Base-by-base conservation (phyloP, 2,888 invertebrate genomes). In the Maniola hyperantus region DNA sequence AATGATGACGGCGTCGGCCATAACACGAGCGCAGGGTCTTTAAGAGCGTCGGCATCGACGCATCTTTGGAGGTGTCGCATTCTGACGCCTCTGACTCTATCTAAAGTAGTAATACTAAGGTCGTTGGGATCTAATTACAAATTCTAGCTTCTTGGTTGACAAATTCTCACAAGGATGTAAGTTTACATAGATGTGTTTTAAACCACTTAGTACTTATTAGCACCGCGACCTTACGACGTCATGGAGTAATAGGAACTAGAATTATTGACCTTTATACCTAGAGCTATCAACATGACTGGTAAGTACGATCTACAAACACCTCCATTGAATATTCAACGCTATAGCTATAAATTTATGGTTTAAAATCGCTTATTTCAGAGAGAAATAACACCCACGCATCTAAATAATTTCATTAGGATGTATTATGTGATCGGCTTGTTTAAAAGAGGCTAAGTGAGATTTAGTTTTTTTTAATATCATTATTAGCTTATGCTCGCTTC, bases 221-320 rank as follows among this genome's bases (percentile, higher is more conserved):
- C 26, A 26, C 4, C 26, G 26, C 26, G 26, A 26, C 26, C 26
- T 2, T 26, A 39, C n/a, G 26, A 44, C 69, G 66, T 69, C 64
- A 69, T 64, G 55, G 64, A 69, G 66, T 60, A 60, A 46, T 59
- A 59, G 55, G 34, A 36, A 66, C 60, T 42, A 61, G 55, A 63
- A 39, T 54, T 64, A 39, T 54, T 64, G 66, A 66, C 64, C 69
- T 66, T 54, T 55, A 48, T n/a, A n/a, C n/a, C n/a, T n/a, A 53
- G 44, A 33, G 11, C 62, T 51, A 57, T 58, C 65, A 58, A 18
- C 42, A 57, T 42, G 39, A 65, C 51, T 46, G 13, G 53, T 53
- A 60, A 57, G 42, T 42, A 48, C 46, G 26, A n/a, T 6, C 10
- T n/a, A 34, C 10, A 33, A 39, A 51, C 26, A 26, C 11, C 7